Evolutionary conservation across 2,888 invertebrate genomes (phyloP).

Genomic region (Brassicogethes aeneus): DNA sequence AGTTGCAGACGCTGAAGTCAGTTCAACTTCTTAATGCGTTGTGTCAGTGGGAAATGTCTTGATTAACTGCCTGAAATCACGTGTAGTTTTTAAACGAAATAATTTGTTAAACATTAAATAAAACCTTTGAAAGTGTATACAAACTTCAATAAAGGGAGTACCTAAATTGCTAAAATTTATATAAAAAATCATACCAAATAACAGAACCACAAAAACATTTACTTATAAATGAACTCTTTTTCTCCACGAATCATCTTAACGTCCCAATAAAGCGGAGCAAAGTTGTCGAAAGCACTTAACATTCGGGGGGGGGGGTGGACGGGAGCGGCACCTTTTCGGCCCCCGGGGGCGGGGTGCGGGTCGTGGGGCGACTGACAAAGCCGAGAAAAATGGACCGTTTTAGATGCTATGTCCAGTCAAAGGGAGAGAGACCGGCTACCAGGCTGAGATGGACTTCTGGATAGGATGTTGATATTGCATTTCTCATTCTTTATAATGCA

Average conservation of each 20-base stretch:
- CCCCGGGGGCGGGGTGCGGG: conserved; percentile 17
- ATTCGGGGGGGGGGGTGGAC: conserved; percentile 18
- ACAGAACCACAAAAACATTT: too few relatives aligned
- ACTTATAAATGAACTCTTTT: too few relatives aligned
- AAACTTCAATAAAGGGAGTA: too few relatives aligned
- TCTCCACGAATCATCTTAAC: background rate
- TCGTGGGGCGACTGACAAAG: conserved; percentile 22
- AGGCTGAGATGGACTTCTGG: conserved; percentile 32
- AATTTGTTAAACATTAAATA: too few relatives aligned
- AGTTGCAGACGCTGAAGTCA: too few relatives aligned
- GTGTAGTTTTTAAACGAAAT: too few relatives aligned
- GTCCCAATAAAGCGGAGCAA: conserved; percentile 28
- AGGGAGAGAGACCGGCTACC: conserved; percentile 34
- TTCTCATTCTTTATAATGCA: conserved; percentile 45
- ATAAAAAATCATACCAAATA: too few relatives aligned
- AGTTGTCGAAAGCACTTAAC: conserved; percentile 34
- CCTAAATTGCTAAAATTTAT: too few relatives aligned
- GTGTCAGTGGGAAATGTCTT: too few relatives aligned
- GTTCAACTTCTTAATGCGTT: too few relatives aligned
- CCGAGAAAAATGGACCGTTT: conserved; percentile 35
- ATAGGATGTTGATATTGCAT: conserved; percentile 42
- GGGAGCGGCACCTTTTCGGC: conserved; percentile 22
- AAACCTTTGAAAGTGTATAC: too few relatives aligned
- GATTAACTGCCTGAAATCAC: too few relatives aligned
- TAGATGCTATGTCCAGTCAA: conserved; percentile 36